Evolutionary conservation across 2,113 vertebrate genomes (phyloP).

Genomic region (Gopherus flavomarginatus): DNA sequence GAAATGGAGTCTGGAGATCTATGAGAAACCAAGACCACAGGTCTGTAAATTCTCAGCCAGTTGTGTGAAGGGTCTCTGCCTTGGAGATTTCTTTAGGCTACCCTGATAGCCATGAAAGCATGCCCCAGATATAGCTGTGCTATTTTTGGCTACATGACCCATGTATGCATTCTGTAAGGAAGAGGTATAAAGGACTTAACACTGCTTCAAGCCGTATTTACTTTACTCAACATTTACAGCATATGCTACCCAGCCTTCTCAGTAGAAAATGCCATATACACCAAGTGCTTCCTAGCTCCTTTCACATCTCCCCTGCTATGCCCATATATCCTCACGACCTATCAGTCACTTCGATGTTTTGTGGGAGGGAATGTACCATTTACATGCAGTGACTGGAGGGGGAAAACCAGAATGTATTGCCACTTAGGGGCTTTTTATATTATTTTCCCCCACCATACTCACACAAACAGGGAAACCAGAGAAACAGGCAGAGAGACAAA

Average conservation of each 20-base stretch:
- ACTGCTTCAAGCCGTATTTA: slow-evolving; percentile 50
- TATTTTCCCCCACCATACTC: rapidly evolving
- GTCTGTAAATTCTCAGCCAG: background rate
- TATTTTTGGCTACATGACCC: slow-evolving; percentile 47
- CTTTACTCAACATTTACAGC: slow-evolving; percentile 33
- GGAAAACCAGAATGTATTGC: background rate
- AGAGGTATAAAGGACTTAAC: slow-evolving; percentile 43
- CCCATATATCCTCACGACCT: background rate
- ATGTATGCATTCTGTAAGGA: slow-evolving; percentile 8
- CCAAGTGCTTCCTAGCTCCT: background rate
- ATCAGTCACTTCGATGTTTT: background rate
- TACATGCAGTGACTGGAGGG: background rate
- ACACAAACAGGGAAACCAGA: background rate
- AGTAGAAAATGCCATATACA: slow-evolving; percentile 22
- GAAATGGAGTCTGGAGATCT: background rate
- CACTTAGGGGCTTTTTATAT: background rate
- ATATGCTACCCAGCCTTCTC: slow-evolving; percentile 36
- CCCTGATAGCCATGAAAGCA: background rate
- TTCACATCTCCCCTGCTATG: background rate
- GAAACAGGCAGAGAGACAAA: background rate
- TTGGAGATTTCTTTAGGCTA: slow-evolving; percentile 8
- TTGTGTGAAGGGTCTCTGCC: background rate
- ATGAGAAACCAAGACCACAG: background rate
- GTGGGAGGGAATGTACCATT: background rate
- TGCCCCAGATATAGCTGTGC: slow-evolving; percentile 30